Base-by-base conservation (phyloP, 2,113 vertebrate species). In the Setophaga coronata region DNA sequence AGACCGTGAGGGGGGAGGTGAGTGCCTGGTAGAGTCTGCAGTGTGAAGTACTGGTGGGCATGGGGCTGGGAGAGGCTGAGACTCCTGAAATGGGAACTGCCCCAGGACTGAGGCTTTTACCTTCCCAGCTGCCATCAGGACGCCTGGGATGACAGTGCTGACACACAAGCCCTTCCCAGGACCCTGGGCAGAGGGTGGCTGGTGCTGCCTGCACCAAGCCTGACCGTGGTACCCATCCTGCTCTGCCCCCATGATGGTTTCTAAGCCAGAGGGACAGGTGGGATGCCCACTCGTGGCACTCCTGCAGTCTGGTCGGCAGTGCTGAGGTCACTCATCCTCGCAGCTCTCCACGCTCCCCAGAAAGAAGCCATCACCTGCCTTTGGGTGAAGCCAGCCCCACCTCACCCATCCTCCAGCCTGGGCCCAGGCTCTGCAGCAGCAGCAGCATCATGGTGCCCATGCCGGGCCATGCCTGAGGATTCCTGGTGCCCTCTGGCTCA, bases 41-140 rank as follows among this genome's bases (percentile, higher is more conserved):
- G 40, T 0, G 0, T 17, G 62, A 61, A 0, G 5, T 43, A 21
- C 29, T 25, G 48, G 14, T 0, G 2, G 48, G 29, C 43, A 36
- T 0, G 2, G 36, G 28, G 17, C 28, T 57, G 45, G 50, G 24
- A 53, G 50, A 48, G 26, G 24, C 9, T 1, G 12, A 65, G 31
- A 5, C 40, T 77, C 4, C 1, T n/a, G 54, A 60, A 83, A 64
- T 1, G 8, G 47, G 71, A 92, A 1, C 47, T 85, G 65, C 8
- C 11, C 12, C 0, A 1, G 61, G 24, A 29, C 51, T 8, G 23
- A 47, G 47, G 19, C 3, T 8, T 71, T 87, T 82, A 86, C 14
- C 57, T 79, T 34, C 40, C 28, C 71, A 45, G 67, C 50, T 53
- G 65, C 82, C 33, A 1, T 51, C 54, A 38, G 62, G 40, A 40